phyloP scores from a whole-genome alignment of 2,888 invertebrate species.

The Tachina lurida region DNA sequence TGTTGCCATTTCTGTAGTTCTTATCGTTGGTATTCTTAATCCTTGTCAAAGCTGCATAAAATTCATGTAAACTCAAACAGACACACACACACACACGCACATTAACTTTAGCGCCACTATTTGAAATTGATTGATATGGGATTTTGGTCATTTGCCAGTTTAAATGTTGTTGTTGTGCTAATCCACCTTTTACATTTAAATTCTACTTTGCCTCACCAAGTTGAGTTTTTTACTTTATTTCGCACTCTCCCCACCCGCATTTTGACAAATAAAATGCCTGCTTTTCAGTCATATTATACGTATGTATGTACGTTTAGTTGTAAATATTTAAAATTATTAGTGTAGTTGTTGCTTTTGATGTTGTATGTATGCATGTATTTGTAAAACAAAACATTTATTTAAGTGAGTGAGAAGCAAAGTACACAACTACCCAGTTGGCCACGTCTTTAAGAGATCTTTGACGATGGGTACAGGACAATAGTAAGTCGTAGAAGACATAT shows the following conservation, averaged over 20 bases:
- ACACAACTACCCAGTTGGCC: too few relatives aligned
- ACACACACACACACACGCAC: not conserved
- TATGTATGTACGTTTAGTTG: not conserved
- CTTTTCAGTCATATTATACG: conserved; percentile 31
- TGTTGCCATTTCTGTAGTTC: not conserved
- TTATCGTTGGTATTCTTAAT: conserved; percentile 2
- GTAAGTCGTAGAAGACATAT: too few relatives aligned
- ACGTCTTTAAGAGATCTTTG: too few relatives aligned
- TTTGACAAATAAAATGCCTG: conserved; percentile 17
- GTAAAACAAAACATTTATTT: conserved; percentile 24
- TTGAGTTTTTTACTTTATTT: not conserved
- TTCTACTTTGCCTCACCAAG: not conserved
- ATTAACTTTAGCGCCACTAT: conserved; percentile 53
- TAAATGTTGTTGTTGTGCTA: conserved; percentile 49
- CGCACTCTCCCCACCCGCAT: not conserved
- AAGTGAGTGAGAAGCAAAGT: conserved; percentile 33
- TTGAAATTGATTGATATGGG: conserved; percentile 79
- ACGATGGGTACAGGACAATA: too few relatives aligned
- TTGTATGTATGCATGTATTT: not conserved
- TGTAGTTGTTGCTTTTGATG: not conserved
- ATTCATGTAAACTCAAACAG: too few relatives aligned
- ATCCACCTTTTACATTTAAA: conserved; percentile 59
- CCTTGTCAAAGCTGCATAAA: conserved; percentile 46
- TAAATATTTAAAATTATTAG: conserved; percentile 21
- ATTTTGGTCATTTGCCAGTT: conserved; percentile 77